Evolutionary conservation across 2,113 vertebrate species (phyloP).

Genomic region (Etheostoma cragini): DNA sequence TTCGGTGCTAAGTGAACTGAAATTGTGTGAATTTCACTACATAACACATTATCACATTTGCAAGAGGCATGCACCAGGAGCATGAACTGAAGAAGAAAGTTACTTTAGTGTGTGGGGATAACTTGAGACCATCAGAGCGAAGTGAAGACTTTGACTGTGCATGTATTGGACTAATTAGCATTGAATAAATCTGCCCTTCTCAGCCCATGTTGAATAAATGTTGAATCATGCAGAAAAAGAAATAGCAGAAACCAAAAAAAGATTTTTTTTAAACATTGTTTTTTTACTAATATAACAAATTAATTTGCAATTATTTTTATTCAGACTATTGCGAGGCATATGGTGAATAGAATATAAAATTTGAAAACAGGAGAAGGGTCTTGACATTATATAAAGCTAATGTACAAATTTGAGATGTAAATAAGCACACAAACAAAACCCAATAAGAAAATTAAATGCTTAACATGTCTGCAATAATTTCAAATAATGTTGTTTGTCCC

Average conservation of each 20-base stretch:
- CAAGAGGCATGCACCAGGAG: conserved; percentile 63
- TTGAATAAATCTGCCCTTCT: conserved; percentile 73
- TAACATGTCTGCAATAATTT: conserved; percentile 43
- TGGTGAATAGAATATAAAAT: neutral
- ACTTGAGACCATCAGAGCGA: conserved; percentile 58
- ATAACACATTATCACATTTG: conserved; percentile 83
- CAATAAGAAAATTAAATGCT: conserved; percentile 19
- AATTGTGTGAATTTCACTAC: conserved; percentile 82
- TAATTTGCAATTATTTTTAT: neutral
- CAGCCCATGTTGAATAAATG: conserved; percentile 40
- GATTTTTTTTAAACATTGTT: conserved; percentile 9
- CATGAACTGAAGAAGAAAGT: conserved; percentile 59
- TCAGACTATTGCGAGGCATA: neutral
- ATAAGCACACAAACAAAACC: neutral
- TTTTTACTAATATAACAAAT: conserved; percentile 16
- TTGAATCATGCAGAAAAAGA: conserved; percentile 16
- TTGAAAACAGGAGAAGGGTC: conserved; percentile 8
- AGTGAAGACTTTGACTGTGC: conserved; percentile 69
- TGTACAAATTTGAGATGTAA: conserved; percentile 15
- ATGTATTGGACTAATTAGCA: conserved; percentile 71
- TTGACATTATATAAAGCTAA: conserved; percentile 4
- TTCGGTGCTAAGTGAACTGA: conserved; percentile 82
- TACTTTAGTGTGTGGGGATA: conserved; percentile 55
- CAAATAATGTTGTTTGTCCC: conserved; percentile 33
- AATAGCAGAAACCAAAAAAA: neutral